Evolutionary conservation across 2,888 invertebrate species (phyloP).

Genomic region (Drosophila diplacantha): DNA sequence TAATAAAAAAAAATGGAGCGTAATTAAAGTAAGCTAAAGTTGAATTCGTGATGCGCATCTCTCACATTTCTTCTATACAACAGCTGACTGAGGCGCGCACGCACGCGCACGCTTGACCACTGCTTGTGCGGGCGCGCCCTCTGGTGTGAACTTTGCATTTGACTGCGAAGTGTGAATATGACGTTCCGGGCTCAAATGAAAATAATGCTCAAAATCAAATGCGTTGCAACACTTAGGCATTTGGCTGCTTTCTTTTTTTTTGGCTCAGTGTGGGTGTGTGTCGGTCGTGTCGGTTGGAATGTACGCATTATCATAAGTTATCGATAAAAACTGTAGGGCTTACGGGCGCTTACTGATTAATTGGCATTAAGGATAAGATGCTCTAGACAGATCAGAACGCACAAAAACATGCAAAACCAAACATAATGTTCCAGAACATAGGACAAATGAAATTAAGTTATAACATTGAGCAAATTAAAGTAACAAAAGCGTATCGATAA

Average conservation of each 20-base stretch:
- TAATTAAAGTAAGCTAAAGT: slow-evolving; percentile 27
- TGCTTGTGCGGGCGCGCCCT: slow-evolving; percentile 10
- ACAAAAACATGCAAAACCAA: slow-evolving; percentile 62
- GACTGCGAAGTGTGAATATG: slow-evolving; percentile 9
- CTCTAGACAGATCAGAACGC: slow-evolving; percentile 40
- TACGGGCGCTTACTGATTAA: slow-evolving; percentile 12
- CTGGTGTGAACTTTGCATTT: slow-evolving; percentile 19
- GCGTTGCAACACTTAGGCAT: slow-evolving; percentile 27
- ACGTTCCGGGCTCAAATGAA: slow-evolving; percentile 9
- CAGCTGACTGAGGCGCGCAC: slow-evolving; percentile 19
- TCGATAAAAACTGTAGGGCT: slow-evolving; percentile 10
- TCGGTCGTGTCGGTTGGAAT: slow-evolving; percentile 27
- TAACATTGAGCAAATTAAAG: slow-evolving; percentile 19
- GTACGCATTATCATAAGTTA: slow-evolving; percentile 19
- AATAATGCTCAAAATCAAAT: slow-evolving; percentile 22
- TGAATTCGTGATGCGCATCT: slow-evolving; percentile 32
- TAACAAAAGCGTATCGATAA: slow-evolving; percentile 9
- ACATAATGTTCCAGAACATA: slow-evolving; percentile 32
- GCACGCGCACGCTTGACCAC: slow-evolving; percentile 15
- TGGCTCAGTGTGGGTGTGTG: slow-evolving; percentile 23
- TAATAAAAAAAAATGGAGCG: slow-evolving; percentile 44
- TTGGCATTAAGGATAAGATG: slow-evolving; percentile 16
- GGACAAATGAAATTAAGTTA: slow-evolving; percentile 22
- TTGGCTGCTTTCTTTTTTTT: slow-evolving; percentile 4
- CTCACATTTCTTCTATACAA: slow-evolving; percentile 33